Percentiles rank a stretch among this genome's conserved stretches.
Evolutionary conservation across 2,113 vertebrate species (phyloP).

Genomic region (Canis aureus): DNA sequence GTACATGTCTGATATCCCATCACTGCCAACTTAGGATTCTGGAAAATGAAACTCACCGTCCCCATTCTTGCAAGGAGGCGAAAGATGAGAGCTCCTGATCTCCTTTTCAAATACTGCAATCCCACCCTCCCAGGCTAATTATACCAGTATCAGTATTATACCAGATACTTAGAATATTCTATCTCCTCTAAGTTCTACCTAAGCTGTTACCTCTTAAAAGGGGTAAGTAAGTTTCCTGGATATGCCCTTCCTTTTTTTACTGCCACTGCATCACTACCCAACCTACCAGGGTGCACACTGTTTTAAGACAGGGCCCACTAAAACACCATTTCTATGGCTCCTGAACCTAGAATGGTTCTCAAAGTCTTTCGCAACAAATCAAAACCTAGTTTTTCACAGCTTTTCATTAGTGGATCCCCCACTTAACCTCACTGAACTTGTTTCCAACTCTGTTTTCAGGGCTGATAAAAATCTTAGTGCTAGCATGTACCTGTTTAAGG

Average conservation of each 20-base stretch:
- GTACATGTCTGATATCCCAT: neutral
- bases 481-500: neutral
- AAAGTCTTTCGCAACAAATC: neutral
- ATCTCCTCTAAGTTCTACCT: neutral
- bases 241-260: neutral
- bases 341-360: neutral
- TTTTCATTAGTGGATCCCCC: neutral
- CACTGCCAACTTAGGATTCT: neutral
- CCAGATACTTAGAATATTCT: neutral
- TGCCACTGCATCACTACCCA: neutral
- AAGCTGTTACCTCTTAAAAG: neutral
- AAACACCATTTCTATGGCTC: neutral
- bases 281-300: neutral
- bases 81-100: neutral
- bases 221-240: neutral
- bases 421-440: neutral
- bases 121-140: neutral
- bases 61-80: no score
- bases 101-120: neutral
- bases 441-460: neutral
- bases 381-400: neutral
- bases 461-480: constrained; percentile 34
- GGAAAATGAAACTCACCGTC: neutral
- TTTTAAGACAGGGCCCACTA: neutral
- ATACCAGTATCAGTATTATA: neutral